A percentile compares a stretch with the other conserved stretches of the same genome.
Conservation (phyloP, 2,113 vertebrate species). For the Tympanuchus pallidicinctus region DNA sequence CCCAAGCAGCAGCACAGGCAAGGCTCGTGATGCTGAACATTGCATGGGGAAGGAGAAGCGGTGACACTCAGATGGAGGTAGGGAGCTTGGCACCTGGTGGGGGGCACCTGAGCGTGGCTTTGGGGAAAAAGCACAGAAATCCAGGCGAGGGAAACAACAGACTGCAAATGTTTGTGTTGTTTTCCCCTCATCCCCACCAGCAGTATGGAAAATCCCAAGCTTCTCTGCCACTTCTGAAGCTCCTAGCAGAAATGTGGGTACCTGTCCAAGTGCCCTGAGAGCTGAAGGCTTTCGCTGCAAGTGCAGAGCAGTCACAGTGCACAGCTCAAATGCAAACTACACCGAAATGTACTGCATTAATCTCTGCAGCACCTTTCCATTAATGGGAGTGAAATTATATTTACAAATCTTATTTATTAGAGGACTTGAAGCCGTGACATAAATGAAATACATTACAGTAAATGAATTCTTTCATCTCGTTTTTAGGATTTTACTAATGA, state of each 20-base stretch:
- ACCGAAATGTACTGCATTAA: neutral
- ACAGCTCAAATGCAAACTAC: neutral
- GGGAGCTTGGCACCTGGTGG: too few relatives aligned
- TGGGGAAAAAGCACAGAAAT: neutral
- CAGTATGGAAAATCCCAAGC: neutral
- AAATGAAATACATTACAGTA: neutral
- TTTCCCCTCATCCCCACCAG: neutral
- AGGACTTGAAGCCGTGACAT: neutral
- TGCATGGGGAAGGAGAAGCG: neutral
- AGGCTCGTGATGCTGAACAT: neutral
- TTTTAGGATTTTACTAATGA: slow-evolving; percentile 22
- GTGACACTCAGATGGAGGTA: neutral
- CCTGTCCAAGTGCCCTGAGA: neutral
- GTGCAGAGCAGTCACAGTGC: neutral
- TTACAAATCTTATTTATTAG: neutral
- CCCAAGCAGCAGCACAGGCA: neutral
- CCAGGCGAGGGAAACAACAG: neutral
- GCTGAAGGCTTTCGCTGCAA: neutral
- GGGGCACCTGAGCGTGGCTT: too few relatives aligned
- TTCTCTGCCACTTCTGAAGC: neutral
- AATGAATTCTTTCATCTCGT: neutral
- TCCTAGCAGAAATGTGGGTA: neutral
- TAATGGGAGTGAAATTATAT: neutral
- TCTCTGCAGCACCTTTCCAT: neutral
- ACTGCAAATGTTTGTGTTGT: neutral